Base-by-base conservation (phyloP, 2,113 vertebrate genomes). In the Dryoscopus gambensis region DNA sequence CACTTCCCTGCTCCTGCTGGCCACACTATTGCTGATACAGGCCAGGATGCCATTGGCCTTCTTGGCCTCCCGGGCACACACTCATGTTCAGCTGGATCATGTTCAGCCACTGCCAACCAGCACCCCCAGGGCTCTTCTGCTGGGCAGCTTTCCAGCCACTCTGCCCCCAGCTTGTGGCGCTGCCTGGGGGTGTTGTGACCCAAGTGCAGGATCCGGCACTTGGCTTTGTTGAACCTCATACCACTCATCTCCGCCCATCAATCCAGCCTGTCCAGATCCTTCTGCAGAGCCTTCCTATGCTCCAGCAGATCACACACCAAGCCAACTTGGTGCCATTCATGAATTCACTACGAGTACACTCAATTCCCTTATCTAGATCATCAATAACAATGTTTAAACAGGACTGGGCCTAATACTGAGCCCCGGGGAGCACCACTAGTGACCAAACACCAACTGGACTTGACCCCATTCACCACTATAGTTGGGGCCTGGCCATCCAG, bases 401-500 rank as follows among this genome's bases (percentile, higher is more conserved):
- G 44, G 44, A 76, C 62, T 50, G 21, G 23, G 13, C 35, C 42
- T 12, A 75, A 21, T 24, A 67, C 24, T 21, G 42, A 57, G 52
- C 20, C 20, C 31, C 40, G 30, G 22, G 7, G 31, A 75, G 7
- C 20, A 49, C 30, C 30, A 21, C 30, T 49, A 50, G 13, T 20
- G 24, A 35, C 70, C 70, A 65, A 30, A 49, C 30, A 75, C 24
- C 24, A 57, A 42, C 0, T 25, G 35, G 24, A 67, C 40, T 5
- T 20, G 35, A 25, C 16, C 14, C 30, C 24, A 31, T 67, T 67
- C 60, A 67, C 42, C 35, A 65, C 7, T 25, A 50, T 24, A 49
- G 10, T 0, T 49, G 71, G 10, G 35, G 40, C 24, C 20, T 0
- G 0, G 70, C 20, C 35, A 49, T n/a, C 15, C 24, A n/a, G 15